A percentile compares a stretch with the other conserved stretches of the same genome.
These are phyloP conservation scores for Odocoileus hemionus DNA, from an alignment of 2,113 vertebrate species.

Conservation along the genomic window DNA sequence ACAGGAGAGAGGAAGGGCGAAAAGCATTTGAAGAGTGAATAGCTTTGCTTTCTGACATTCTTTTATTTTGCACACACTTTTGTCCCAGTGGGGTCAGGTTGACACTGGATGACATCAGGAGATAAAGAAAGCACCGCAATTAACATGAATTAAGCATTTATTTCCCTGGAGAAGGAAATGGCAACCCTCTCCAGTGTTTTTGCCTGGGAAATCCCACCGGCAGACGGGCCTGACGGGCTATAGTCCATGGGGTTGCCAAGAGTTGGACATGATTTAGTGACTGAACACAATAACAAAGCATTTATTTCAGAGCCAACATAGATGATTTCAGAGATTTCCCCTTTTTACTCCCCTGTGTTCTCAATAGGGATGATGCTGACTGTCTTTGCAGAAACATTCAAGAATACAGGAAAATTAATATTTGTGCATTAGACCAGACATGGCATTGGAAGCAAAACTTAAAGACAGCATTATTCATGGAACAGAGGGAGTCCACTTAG, in stretches of 20 bases:
- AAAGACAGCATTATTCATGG: not conserved
- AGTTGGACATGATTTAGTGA: not conserved
- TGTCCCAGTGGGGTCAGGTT: slow-evolving; percentile 5
- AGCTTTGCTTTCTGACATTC: slow-evolving; percentile 48
- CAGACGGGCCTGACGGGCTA: not conserved
- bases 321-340: not conserved
- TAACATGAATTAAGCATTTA: slow-evolving; percentile 28
- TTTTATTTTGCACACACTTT: slow-evolving; percentile 24
- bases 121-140: not conserved
- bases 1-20: not conserved
- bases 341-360: not conserved
- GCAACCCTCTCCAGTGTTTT: not conserved
- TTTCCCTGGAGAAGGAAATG: not conserved
- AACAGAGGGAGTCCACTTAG: not conserved
- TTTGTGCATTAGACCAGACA: not conserved
- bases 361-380: not conserved
- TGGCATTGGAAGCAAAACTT: not conserved
- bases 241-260: not conserved
- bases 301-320: not conserved
- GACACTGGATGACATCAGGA: slow-evolving; percentile 43
- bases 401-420: not conserved
- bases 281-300: not conserved
- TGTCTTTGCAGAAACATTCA: not conserved
- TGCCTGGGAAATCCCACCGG: not conserved
- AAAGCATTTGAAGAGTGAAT: not conserved